Percentiles rank a stretch among this genome's conserved stretches.
phyloP scores from a whole-genome alignment of 2,888 invertebrate species.

The Lasiommata megera region DNA sequence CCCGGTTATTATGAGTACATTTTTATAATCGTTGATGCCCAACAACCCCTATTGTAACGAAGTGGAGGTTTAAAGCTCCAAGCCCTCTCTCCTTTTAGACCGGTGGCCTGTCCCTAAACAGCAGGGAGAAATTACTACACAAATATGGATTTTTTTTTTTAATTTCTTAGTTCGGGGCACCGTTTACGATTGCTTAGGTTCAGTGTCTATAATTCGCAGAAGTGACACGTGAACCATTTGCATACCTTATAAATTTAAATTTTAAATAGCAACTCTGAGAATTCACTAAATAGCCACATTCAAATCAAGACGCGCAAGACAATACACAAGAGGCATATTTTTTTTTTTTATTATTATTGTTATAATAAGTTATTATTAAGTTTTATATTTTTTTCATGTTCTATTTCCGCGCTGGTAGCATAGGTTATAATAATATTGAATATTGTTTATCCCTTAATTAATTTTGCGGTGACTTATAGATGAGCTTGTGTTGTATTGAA shows the following conservation, averaged over 20 bases:
- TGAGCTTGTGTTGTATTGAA: background rate
- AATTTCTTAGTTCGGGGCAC: too few relatives aligned
- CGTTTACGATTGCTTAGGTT: too few relatives aligned
- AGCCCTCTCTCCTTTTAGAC: too few relatives aligned
- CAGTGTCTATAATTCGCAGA: too few relatives aligned
- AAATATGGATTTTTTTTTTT: too few relatives aligned
- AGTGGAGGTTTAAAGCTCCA: too few relatives aligned
- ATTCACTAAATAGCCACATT: background rate
- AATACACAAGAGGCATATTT: background rate
- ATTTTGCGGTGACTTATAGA: background rate
- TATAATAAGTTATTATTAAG: conserved; percentile 16
- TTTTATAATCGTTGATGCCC: too few relatives aligned
- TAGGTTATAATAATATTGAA: conserved; percentile 6
- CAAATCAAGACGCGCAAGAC: background rate
- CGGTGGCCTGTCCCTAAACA: too few relatives aligned
- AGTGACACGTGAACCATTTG: too few relatives aligned
- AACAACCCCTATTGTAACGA: too few relatives aligned
- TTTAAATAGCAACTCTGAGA: background rate
- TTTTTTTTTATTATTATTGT: conserved; percentile 8
- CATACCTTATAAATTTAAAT: background rate
- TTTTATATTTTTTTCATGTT: conserved; percentile 22
- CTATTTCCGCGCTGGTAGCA: conserved; percentile 26
- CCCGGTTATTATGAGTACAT: too few relatives aligned
- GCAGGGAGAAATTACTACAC: too few relatives aligned
- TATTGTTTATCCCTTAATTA: conserved; percentile 2